phyloP scores from a whole-genome alignment of 1,140 invertebrate genomes.

The Elymnias hypermnestra region DNA sequence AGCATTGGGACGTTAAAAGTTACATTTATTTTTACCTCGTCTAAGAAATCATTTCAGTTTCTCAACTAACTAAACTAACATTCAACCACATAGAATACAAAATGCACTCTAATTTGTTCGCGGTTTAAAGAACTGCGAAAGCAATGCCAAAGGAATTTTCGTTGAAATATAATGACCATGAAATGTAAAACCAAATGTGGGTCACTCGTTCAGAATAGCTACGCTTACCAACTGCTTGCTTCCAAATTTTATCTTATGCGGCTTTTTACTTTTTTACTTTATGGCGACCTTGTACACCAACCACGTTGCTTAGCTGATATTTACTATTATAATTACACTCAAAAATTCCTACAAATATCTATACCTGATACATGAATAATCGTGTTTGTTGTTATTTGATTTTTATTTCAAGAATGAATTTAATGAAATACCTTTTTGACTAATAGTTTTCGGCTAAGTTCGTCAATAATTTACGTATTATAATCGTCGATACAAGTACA shows the following conservation, averaged over 20 bases:
- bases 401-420: too few relatives aligned
- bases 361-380: too few relatives aligned
- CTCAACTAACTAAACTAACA: neutral
- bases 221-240: constrained; percentile 14
- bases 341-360: too few relatives aligned
- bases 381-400: too few relatives aligned
- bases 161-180: constrained; percentile 12
- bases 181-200: constrained; percentile 14
- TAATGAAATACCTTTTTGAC: too few relatives aligned
- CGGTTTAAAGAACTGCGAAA: constrained; percentile 3
- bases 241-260: constrained; percentile 12
- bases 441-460: too few relatives aligned
- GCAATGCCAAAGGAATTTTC: constrained; percentile 11
- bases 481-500: too few relatives aligned
- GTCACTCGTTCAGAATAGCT: constrained; percentile 11
- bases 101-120: constrained; percentile 3
- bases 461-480: too few relatives aligned
- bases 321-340: too few relatives aligned
- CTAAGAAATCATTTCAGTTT: neutral
- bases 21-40: neutral
- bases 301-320: too few relatives aligned
- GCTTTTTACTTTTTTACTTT: neutral
- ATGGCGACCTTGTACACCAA: too few relatives aligned
- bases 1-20: too few relatives aligned
- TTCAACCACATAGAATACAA: neutral